Percentiles rank a stretch among this genome's conserved stretches.
Evolutionary conservation across 2,888 invertebrate species (phyloP).

Genomic region (Epirrita christyi): DNA sequence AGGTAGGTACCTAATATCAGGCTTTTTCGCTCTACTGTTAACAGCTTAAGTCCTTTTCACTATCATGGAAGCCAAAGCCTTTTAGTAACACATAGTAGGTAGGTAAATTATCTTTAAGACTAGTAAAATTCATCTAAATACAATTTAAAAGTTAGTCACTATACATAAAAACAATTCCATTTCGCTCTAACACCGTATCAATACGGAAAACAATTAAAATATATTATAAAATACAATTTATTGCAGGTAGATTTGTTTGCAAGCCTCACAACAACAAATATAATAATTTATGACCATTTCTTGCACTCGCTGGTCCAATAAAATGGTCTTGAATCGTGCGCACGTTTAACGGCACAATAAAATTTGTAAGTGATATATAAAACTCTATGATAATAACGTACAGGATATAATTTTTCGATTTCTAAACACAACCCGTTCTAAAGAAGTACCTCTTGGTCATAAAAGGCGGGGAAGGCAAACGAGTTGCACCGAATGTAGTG

Average conservation of each 20-base stretch:
- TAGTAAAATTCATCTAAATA: constrained; percentile 40
- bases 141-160: constrained; percentile 28
- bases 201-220: constrained; percentile 12
- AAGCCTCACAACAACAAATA: constrained; percentile 24
- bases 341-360: constrained; percentile 6
- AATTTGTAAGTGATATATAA: constrained; percentile 1
- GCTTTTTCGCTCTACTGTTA: constrained; percentile 1
- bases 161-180: constrained; percentile 23
- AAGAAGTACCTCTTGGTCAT: constrained; percentile 49
- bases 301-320: not conserved
- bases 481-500: constrained; percentile 37
- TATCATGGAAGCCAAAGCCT: constrained; percentile 17
- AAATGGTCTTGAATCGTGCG: constrained; percentile 4
- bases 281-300: constrained; percentile 4
- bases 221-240: constrained; percentile 3
- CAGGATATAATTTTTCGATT: constrained; percentile 13
- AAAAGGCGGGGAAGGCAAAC: constrained; percentile 49
- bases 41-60: constrained; percentile 18
- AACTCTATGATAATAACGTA: constrained; percentile 20
- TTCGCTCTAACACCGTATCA: constrained; percentile 20
- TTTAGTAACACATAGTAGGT: constrained; percentile 12
- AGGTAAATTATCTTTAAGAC: constrained; percentile 28
- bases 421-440: constrained; percentile 40
- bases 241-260: constrained; percentile 15
- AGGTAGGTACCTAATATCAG: constrained; percentile 4